Base-by-base conservation (phyloP, 2,797 vertebrate genomes). In the Pygocentrus nattereri region DNA sequence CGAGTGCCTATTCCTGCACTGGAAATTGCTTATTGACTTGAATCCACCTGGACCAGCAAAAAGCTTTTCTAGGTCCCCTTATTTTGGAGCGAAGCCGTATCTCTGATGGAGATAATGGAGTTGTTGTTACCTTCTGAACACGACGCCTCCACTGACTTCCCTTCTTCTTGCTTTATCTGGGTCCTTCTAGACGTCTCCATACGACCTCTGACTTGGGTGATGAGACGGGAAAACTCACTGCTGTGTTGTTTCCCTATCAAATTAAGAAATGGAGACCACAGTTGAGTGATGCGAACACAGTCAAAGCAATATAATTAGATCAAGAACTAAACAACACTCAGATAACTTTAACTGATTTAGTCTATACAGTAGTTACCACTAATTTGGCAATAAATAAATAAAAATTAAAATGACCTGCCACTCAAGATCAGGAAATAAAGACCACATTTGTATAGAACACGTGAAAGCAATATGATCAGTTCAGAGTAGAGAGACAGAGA, bases 221-320 rank as follows among this genome's bases (percentile, higher is more conserved):
- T 92, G 76, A 95, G 89, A 68, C 87, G 90, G 54, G 90, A 91
- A 73, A 95, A 95, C 69, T 94, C 93, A 2, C 82, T 88, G 85
- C 88, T 93, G 89, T 95, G 90, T 86, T 94, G 88, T 87, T 93
- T 94, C 47, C 94, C 95, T 95, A 88, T 34, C 47, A 85, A 54
- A 80, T 27, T 12, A 85, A 34, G 30, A 34, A 31, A 18, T 62
- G 31, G 19, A 64, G 1, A 23, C 6, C 34, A 65, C 0, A 38
- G 61, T 30, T 30, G 58, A 13, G 25, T 4, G 18, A 61, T 27
- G 1, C 3, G 11, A 27, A 61, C 27, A 27, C 4, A 27, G 25
- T 13, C 12, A 61, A 30, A 61, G 4, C 23, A 27, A 19, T 12
- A 61, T 12, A 27, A 30, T 61, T 27, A 61, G n/a, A 61, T 27